Conservation (phyloP, 2,113 vertebrate species). For the Erythrocercus mccallii region DNA sequence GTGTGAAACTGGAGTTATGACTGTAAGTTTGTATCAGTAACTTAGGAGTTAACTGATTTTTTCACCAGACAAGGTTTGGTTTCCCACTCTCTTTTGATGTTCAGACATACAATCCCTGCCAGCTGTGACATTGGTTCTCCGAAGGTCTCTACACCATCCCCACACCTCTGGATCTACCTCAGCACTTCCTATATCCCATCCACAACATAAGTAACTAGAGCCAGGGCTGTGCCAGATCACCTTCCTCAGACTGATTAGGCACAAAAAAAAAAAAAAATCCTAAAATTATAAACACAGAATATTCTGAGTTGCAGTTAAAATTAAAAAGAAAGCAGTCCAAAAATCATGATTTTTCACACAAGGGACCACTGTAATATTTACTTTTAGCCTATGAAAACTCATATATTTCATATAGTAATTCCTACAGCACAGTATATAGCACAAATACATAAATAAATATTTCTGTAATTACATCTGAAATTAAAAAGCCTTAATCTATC, state of each 20-base stretch:
- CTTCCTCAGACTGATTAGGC: neutral
- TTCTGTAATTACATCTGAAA: neutral
- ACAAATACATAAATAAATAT: neutral
- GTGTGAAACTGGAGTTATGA: neutral
- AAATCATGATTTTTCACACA: neutral
- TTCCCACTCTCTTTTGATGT: neutral
- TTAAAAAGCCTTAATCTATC: neutral
- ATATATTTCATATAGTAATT: neutral
- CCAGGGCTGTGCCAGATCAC: neutral
- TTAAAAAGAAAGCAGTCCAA: neutral
- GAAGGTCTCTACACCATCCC: neutral
- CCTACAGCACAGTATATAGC: neutral
- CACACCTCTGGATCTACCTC: neutral
- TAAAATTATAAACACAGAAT: neutral
- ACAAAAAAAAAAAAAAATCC: neutral
- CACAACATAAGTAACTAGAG: neutral
- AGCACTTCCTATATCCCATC: neutral
- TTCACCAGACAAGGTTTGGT: neutral
- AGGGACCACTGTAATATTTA: neutral
- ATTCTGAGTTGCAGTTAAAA: neutral
- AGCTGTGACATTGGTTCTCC: neutral
- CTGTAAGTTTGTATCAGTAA: neutral
- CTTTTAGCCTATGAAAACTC: neutral
- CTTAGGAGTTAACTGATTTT: neutral
- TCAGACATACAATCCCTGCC: neutral